Evolutionary conservation across 1,140 invertebrate genomes (phyloP).

Genomic region (Orchestia grillus): DNA sequence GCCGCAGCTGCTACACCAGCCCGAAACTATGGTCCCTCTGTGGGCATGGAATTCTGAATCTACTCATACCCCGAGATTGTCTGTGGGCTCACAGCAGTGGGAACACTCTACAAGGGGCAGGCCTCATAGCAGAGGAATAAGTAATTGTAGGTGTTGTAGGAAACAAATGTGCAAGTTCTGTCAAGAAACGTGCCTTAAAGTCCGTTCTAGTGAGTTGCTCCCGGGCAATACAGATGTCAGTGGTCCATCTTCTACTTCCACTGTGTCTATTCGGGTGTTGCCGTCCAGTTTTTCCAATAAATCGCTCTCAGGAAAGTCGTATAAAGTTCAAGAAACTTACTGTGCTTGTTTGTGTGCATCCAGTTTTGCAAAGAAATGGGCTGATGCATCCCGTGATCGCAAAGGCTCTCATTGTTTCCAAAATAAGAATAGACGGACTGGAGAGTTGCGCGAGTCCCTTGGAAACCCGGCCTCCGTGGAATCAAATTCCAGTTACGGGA

Average conservation of each 20-base stretch:
- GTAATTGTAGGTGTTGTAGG: constrained; percentile 11
- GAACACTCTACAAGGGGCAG: neutral
- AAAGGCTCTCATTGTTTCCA: neutral
- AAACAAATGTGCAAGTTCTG: neutral
- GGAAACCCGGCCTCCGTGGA: neutral
- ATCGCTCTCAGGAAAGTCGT: neutral
- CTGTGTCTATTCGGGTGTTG: neutral
- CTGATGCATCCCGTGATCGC: neutral
- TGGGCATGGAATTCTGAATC: constrained; percentile 6
- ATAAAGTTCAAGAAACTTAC: neutral
- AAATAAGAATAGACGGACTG: neutral
- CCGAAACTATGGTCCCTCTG: neutral
- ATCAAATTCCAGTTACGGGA: neutral
- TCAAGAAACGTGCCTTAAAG: neutral
- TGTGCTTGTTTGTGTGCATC: neutral
- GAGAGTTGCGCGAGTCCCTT: neutral
- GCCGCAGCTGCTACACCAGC: neutral
- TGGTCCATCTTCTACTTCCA: neutral
- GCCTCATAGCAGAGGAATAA: neutral
- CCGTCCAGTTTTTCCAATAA: neutral
- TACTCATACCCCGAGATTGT: neutral
- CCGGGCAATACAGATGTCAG: neutral
- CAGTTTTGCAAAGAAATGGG: neutral
- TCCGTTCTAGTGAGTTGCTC: neutral
- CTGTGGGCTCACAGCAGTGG: neutral